phyloP scores from a whole-genome alignment of 2,113 vertebrate genomes.

The Onychostoma macrolepis region DNA sequence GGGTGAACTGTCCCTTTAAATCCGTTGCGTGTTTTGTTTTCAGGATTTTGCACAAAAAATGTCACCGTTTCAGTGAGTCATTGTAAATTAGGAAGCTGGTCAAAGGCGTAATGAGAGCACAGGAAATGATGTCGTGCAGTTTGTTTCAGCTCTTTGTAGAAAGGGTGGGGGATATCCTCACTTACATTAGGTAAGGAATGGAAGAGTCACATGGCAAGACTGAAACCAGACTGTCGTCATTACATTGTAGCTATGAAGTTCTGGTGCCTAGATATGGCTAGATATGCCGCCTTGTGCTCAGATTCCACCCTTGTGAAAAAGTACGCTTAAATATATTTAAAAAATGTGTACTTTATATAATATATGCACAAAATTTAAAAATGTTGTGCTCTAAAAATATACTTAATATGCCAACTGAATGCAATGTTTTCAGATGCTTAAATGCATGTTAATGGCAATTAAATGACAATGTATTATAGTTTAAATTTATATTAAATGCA shows the following conservation, averaged over 20 bases:
- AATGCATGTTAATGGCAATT: neutral
- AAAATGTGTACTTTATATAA: too few relatives aligned
- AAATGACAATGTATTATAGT: neutral
- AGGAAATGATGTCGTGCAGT: slow-evolving; percentile 46
- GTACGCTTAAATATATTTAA: neutral
- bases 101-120: slow-evolving; percentile 26
- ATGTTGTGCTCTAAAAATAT: neutral
- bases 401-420: neutral
- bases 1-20: neutral
- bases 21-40: neutral
- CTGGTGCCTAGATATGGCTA: neutral
- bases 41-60: neutral
- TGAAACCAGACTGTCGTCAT: slow-evolving; percentile 7
- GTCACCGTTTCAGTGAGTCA: neutral
- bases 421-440: neutral
- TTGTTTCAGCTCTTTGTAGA: slow-evolving; percentile 23
- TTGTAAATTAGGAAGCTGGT: slow-evolving; percentile 15
- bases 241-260: neutral
- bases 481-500: too few relatives aligned
- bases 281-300: neutral
- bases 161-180: slow-evolving; percentile 53
- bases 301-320: neutral
- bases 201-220: slow-evolving; percentile 5
- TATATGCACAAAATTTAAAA: too few relatives aligned
- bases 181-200: slow-evolving; percentile 50